A percentile compares a stretch with the other conserved stretches of the same genome.
Evolutionary conservation across 1,140 invertebrate genomes (phyloP).

Genomic region (Coboldia fuscipes): DNA sequence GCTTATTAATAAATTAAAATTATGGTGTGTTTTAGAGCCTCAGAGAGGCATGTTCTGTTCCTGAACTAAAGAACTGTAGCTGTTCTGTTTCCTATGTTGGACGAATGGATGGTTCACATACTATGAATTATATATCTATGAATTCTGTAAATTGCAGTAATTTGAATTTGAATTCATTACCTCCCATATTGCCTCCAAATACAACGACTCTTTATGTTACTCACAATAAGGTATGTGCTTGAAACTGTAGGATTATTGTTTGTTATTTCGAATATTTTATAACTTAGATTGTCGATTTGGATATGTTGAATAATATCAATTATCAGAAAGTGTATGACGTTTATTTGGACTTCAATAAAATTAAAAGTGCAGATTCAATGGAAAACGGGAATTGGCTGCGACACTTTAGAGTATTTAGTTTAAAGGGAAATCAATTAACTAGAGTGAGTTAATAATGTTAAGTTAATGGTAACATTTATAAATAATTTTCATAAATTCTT

Average conservation of each 20-base stretch:
- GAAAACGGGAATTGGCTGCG: conserved; percentile 57
- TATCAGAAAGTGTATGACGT: conserved; percentile 45
- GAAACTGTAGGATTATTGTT: neutral
- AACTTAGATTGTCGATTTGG: conserved; percentile 34
- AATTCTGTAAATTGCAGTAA: conserved; percentile 21
- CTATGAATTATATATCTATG: too few relatives aligned
- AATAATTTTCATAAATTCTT: conserved; percentile 10
- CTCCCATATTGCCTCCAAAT: conserved; percentile 14
- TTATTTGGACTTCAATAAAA: conserved; percentile 51
- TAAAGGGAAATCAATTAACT: conserved; percentile 45
- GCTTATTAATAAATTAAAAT: conserved; percentile 3
- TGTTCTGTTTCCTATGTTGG: conserved; percentile 14
- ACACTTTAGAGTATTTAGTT: conserved; percentile 46
- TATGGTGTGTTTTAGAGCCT: conserved; percentile 9
- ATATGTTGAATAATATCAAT: conserved; percentile 35
- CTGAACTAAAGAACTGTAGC: conserved; percentile 13
- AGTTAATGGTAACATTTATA: neutral
- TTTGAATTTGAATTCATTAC: conserved; percentile 10
- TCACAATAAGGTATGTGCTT: conserved; percentile 12
- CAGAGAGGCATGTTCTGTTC: conserved; percentile 10
- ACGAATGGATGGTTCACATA: conserved; percentile 7
- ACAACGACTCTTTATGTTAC: conserved; percentile 14
- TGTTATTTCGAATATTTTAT: conserved; percentile 1
- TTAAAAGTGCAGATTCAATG: conserved; percentile 42
- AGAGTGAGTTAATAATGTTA: conserved; percentile 27